A percentile compares a stretch with the other conserved stretches of the same genome.
phyloP scores from a whole-genome alignment of 2,888 invertebrate genomes.

The Ormyrus thymus region DNA sequence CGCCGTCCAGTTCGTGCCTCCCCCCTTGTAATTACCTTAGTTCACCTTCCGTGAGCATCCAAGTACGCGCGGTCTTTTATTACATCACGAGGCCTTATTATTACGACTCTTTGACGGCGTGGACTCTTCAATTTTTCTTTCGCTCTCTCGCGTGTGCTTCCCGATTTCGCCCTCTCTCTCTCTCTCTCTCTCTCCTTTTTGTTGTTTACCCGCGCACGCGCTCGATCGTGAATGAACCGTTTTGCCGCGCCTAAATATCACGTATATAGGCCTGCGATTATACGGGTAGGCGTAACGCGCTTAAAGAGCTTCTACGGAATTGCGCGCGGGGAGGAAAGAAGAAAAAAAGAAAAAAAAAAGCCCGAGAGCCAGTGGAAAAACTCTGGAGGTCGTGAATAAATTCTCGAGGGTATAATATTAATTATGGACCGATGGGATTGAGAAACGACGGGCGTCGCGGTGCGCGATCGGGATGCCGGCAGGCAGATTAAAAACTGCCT shows the following conservation, averaged over 20 bases:
- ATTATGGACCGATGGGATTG: no score
- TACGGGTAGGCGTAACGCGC: conserved; percentile 21
- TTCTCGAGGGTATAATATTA: no score
- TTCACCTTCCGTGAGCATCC: conserved; percentile 40
- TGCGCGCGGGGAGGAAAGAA: conserved; percentile 8
- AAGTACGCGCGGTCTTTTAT: conserved; percentile 47
- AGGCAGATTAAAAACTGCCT: no score
- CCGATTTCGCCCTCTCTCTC: not conserved
- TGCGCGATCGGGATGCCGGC: no score
- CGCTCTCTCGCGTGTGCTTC: not conserved
- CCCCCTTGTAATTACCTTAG: conserved; percentile 46
- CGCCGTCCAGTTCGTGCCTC: not conserved
- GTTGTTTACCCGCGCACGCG: not conserved
- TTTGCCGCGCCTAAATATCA: conserved; percentile 25
- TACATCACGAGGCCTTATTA: conserved; percentile 53
- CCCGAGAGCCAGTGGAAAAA: no score
- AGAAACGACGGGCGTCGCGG: no score
- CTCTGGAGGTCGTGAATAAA: no score
- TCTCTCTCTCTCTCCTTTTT: not conserved
- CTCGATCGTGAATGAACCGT: conserved; percentile 42
- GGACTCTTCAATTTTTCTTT: conserved; percentile 49
- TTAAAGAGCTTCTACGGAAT: conserved; percentile 42
- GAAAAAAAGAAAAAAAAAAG: no score
- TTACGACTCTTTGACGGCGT: conserved; percentile 42
- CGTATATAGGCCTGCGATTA: conserved; percentile 4